Conservation (phyloP, 2,113 vertebrate species). For the Perca flavescens region DNA sequence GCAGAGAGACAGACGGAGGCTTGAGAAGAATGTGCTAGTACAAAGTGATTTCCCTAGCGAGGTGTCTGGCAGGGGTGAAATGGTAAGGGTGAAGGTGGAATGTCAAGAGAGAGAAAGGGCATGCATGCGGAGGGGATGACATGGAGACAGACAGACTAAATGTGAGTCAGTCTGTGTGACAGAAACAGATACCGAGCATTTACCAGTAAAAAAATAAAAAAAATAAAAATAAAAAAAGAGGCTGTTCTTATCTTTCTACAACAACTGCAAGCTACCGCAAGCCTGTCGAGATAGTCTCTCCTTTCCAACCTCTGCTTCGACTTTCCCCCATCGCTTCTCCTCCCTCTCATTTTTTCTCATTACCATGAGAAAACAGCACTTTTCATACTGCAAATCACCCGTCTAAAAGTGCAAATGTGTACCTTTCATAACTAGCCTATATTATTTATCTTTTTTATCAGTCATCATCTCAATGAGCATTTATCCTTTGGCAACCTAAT, state of each 20-base stretch:
- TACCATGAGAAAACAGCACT: background rate
- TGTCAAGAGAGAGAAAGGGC: constrained; percentile 14
- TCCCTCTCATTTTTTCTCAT: background rate
- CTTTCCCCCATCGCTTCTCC: too few species aligned
- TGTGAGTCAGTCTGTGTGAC: constrained; percentile 4
- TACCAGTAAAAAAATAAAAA: constrained; percentile 25
- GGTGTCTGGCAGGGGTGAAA: constrained; percentile 24
- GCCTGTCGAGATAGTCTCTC: constrained; percentile 19
- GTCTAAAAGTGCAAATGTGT: background rate
- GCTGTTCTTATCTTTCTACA: constrained; percentile 20
- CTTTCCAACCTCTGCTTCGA: background rate
- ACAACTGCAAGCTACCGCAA: background rate
- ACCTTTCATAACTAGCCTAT: background rate
- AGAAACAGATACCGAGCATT: constrained; percentile 8
- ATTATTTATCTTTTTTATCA: background rate
- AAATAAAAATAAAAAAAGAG: too few species aligned
- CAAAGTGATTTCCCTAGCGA: constrained; percentile 47
- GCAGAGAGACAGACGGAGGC: background rate
- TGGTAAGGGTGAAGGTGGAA: background rate
- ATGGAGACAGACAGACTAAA: constrained; percentile 1
- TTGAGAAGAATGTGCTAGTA: constrained; percentile 14
- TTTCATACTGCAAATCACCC: background rate
- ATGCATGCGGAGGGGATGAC: constrained; percentile 8
- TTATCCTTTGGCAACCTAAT: background rate
- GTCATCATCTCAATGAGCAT: background rate